Conservation (phyloP, 2,113 vertebrate genomes). For the Delphinus delphis region DNA sequence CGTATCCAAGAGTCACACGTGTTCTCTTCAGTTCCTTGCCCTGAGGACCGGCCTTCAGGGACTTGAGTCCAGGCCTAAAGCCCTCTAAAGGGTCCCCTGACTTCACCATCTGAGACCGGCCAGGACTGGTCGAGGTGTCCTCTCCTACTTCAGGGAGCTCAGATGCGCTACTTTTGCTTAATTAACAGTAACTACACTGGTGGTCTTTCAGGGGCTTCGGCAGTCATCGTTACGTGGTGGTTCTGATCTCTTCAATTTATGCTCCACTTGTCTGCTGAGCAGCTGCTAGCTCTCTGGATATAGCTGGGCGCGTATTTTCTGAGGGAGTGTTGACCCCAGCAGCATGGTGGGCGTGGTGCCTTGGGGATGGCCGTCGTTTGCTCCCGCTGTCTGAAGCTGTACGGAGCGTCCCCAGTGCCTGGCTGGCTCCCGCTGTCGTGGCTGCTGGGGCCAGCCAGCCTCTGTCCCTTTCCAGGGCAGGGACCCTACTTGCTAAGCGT, state of each 20-base stretch:
- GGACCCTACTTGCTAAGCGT: background rate
- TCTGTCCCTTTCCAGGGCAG: background rate
- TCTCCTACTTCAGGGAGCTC: background rate
- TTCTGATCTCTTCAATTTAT: background rate
- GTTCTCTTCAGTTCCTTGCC: background rate
- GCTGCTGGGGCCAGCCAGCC: background rate
- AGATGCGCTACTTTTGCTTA: background rate
- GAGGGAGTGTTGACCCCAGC: background rate
- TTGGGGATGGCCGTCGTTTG: background rate
- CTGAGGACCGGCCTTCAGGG: background rate
- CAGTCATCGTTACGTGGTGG: fast-evolving
- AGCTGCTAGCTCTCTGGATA: background rate
- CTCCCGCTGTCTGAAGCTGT: background rate
- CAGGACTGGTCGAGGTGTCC: background rate
- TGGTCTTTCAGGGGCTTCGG: background rate
- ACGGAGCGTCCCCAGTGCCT: background rate
- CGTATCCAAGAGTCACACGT: background rate
- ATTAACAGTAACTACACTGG: background rate
- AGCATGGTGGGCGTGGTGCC: fast-evolving
- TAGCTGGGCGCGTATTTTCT: background rate
- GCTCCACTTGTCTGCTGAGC: background rate
- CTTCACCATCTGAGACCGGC: background rate
- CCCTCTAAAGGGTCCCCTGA: no score
- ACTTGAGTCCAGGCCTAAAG: background rate
- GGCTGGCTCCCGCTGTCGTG: background rate